Base-by-base conservation (phyloP, 1,140 invertebrate species). In the Drosophila ficusphila region DNA sequence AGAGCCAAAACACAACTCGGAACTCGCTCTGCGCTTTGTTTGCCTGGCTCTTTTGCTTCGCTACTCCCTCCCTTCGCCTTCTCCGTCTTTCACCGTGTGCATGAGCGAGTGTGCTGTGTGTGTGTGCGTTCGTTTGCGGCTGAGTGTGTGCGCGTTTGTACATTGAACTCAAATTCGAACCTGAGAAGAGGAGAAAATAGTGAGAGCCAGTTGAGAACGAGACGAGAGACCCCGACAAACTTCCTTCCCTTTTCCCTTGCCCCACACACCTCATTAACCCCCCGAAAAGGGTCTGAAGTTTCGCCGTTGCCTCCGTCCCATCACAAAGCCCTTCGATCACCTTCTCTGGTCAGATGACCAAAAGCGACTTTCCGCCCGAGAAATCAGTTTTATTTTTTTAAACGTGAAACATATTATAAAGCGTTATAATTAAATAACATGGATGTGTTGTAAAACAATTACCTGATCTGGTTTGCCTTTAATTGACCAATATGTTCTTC, bases 1-100 rank as follows among this genome's bases (percentile, higher is more conserved):
- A 42, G 6, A 67, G 46, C 34, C 34, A 34, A 49, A 70, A 68
- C 61, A 68, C 72, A 85, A 86, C 61, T 86, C 81, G 49, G 68
- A 85, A 86, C 81, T 86, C 79, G 76, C 81, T 85, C 76, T 69
- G 61, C 76, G 61, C 79, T 79, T 72, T 86, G 76, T 85, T 74
- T 68, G 81, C 53, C 53, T 72, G 72, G 54, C 47, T 81, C 64
- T 57, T 57, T 34, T 47, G 39, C 44, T 19, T 6, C 9, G 7
- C 48, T 18, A 11, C 23, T 18, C 29, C 31, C 19, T 4, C 4
- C 7, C 16, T 18, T 31, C 34, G 14, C 47, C 27, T 21, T 41
- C 52, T 58, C 9, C 34, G 18, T 58, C 38, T 51, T 12, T 33
- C 42, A 27, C 25, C 11, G 42, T 42, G 33, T 56, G 25, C 23